Base-by-base conservation (phyloP, 2,113 vertebrate species). In the Peromyscus maniculatus region DNA sequence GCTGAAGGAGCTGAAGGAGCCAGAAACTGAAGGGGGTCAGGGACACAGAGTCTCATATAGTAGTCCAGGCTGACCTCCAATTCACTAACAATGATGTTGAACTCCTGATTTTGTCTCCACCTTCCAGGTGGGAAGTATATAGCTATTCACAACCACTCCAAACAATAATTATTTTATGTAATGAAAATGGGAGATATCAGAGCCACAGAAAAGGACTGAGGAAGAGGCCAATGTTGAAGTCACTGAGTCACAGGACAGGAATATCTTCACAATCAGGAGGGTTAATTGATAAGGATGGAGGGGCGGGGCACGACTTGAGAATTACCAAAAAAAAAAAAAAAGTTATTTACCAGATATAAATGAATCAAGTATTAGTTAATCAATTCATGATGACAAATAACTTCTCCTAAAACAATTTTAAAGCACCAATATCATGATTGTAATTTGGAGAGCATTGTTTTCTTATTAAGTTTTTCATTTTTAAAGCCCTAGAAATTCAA, bases 401-500 rank as follows among this genome's bases (percentile, higher is more conserved):
- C 11, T 11, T 69, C 49, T 84, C 49, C n/a, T 89, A 13, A 46
- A 78, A 96, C 52, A 92, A 77, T 62, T 84, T 69, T 96, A 90
- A 89, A 89, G 72, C 82, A 91, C 93, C 52, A 91, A 82, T 57
- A 83, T 16, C 55, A 1, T 87, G 43, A 89, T 46, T 87, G 0
- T 57, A 84, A 52, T 88, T 59, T 86, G 43, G 33, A 74, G 33
- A 83, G 21, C 10, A 95, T 71, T 59, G 71, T 59, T 89, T 97
- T 66, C 92, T 77, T 72, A 39, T 62, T 93, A 36, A 94, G 36
- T 66, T 93, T 66, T 82, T 91, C 49, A 91, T 67, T 91, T 67
- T 89, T 67, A 93, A 95, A 55, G 39, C 62, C n/a, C 74, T 71
- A 80, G 69, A 92, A 87, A 94, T 95, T 49, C 39, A 94, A 96